Base-by-base conservation (phyloP, 1,140 invertebrate genomes). In the Lucilia cuprina region DNA sequence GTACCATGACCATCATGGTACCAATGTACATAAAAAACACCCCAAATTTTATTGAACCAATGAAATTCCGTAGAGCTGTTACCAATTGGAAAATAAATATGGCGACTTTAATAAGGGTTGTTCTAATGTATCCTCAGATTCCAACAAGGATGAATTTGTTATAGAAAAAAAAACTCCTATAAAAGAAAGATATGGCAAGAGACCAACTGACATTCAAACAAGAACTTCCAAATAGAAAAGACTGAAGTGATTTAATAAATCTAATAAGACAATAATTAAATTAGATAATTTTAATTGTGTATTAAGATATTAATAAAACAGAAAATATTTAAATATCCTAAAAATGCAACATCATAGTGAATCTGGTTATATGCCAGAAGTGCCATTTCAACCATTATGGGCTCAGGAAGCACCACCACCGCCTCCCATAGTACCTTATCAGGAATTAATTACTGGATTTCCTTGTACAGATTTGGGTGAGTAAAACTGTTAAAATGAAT, bases 401-500 rank as follows among this genome's bases (percentile, higher is more conserved):
- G 88, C 89, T 84, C 87, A 88, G 19, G 90, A 91, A 35, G 87
- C 89, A 8, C 82, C 82, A 34, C 89, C 89, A 19, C 88, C 89
- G 8, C 89, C 89, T 13, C 90, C 90, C 35, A 91, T 91, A 83
- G 90, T 91, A 9, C 90, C 91, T 21, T 93, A 93, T 88, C 92
- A 93, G 17, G 93, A 93, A 83, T 91, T 93, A 41, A 89, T 93
- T 25, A 92, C 93, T 12, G 93, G 92, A 2, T 93, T 93, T 87
- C 91, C 91, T 13, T 93, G 93, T 86, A 90, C 92, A 9, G 93
- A 93, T 87, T 89, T 93, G 84, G 92, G 93, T 93, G 86, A 90
- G 89, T 88, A 70, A 70, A 70, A 21, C 10, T 70, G 1, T 8
- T 25, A 12, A 9, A 21, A 25, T 10, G 21, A 70, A 25, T 70